Percentiles rank a stretch among this genome's conserved stretches.
Evolutionary conservation across 2,888 invertebrate genomes (phyloP).

Genomic region (Chloroclysta siterata): DNA sequence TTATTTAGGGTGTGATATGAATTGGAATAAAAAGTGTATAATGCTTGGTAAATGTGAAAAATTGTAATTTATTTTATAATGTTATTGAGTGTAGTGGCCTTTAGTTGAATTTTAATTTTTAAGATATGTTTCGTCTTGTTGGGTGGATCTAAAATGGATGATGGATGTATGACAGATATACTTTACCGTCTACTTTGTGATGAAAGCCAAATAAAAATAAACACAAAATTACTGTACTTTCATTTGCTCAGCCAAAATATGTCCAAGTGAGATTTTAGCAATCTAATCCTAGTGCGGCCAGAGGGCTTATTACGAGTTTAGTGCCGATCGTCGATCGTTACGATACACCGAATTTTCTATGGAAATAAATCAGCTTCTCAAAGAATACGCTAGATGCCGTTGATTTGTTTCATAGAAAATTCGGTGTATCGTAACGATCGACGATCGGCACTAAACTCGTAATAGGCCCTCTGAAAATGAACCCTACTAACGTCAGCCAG

Average conservation of each 20-base stretch:
- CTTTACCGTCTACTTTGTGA: slow-evolving; percentile 60
- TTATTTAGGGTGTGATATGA: slow-evolving; percentile 10
- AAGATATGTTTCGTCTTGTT: slow-evolving; percentile 47
- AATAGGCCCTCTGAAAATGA: no score
- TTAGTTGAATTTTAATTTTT: slow-evolving; percentile 48
- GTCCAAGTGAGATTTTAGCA: no score
- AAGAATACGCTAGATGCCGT: no score
- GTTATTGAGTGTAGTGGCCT: slow-evolving; percentile 43
- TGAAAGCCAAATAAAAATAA: slow-evolving; percentile 77
- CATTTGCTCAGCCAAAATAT: slow-evolving; percentile 6
- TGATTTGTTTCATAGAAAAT: no score
- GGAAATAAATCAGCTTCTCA: no score
- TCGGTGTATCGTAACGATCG: no score
- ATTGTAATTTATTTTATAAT: slow-evolving; percentile 59
- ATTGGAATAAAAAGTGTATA: slow-evolving; percentile 58
- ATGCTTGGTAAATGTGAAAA: slow-evolving; percentile 55
- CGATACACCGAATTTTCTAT: no score
- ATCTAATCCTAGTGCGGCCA: no score
- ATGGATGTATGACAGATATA: slow-evolving; percentile 43
- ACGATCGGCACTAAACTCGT: no score
- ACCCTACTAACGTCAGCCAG: no score
- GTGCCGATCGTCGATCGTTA: no score
- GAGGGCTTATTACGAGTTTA: no score
- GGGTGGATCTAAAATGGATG: slow-evolving; percentile 41
- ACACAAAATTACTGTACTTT: slow-evolving; percentile 41